Evolutionary conservation across 2,797 vertebrate genomes (phyloP), one percentile per base, ranked within the genome.

Genomic region (Chelonia mydas): DNA sequence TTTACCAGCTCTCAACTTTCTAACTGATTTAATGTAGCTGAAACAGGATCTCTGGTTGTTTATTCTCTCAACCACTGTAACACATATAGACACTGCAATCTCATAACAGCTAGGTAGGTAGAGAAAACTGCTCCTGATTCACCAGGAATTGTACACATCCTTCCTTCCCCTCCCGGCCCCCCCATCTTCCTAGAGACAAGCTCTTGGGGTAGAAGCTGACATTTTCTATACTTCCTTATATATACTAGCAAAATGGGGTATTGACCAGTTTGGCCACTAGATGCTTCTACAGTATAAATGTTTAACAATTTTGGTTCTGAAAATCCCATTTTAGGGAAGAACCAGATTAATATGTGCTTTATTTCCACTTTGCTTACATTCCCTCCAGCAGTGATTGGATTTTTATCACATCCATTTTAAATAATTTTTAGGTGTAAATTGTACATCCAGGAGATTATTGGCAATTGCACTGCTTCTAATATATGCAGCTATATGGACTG

Each of bases 271-370:
- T 88, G 53, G 50, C 79, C 0, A 0, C 83, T 94, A 82, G 92
- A 85, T 94, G 92, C 68, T 86, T 12, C 53, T 11, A 6, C 80
- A 50, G 81, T 84, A 3, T 4, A 41, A 54, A 12, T 87, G 41
- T 11, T 88, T 90, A 87, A 33, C 31, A 41, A 5, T 7, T 72
- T 37, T 37, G 17, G 17, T 80, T 41, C 37, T 1, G 1, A 49
- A 81, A 54, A 1, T 4, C 19, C 19, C 11, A 50, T 47, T 68
- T 77, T 96, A 86, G 37, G 68, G 79, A 85, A 78, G 49, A 95
- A 74, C 61, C 23, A 92, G 81, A 95, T 92, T 92, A 81, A 83
- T 57, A 84, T 88, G 80, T 27, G 72, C 57, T 49, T 12, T 93
- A 7, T 77, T 95, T 94, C 33, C n/a, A 31, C 83, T 89, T 91